Conservation (phyloP, 2,113 vertebrate genomes). For the Talpa occidentalis region DNA sequence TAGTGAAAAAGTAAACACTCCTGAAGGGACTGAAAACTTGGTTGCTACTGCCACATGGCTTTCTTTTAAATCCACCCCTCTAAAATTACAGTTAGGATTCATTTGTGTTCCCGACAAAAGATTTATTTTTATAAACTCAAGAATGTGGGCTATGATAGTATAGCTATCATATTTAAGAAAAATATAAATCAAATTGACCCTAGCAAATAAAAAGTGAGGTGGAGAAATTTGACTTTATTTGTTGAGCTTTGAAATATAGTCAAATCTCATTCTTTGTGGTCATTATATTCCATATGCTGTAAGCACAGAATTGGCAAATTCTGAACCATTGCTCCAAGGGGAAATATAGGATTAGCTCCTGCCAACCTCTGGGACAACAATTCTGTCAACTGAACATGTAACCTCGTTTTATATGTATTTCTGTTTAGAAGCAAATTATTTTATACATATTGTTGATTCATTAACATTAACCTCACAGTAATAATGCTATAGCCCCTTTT, state of each 20-base stretch:
- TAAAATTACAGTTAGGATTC: background rate
- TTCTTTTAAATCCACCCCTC: background rate
- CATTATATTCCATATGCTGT: background rate
- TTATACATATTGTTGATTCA: background rate
- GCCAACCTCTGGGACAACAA: background rate
- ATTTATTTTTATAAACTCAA: background rate
- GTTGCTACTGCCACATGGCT: background rate
- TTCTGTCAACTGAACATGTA: background rate
- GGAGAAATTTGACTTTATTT: background rate
- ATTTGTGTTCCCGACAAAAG: background rate
- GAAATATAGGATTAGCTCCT: background rate
- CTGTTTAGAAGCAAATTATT: background rate
- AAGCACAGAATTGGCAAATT: background rate
- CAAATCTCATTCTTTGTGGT: background rate
- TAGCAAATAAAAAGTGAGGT: conserved; percentile 11
- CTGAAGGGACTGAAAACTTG: conserved; percentile 21
- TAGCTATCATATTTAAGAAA: background rate
- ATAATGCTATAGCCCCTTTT: background rate
- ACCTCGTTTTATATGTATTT: background rate
- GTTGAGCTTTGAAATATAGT: background rate
- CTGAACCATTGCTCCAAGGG: background rate
- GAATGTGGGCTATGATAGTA: conserved; percentile 9
- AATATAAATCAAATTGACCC: background rate
- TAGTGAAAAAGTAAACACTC: background rate
- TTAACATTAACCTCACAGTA: background rate